Evolutionary conservation across 2,888 invertebrate genomes (phyloP), one percentile per base, ranked within the genome.

Genomic region (Xanthorhoe designata): DNA sequence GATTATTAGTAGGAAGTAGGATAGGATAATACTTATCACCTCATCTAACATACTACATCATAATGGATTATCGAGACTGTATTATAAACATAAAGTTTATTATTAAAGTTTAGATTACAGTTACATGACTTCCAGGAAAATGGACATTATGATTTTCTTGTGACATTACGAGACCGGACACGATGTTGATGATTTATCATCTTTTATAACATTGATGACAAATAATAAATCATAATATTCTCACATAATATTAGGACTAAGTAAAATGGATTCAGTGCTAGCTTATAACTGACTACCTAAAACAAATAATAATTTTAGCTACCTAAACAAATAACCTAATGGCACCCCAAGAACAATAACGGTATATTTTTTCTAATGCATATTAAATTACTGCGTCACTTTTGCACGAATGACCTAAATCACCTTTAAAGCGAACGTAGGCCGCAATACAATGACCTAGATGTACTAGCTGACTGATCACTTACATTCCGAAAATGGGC

Each of bases 331-430:
- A 47, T 55, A 38, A 61, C 29, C 45, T 58, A 59, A 63, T 42
- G 58, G 58, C 24, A 61, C 53, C 55, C 50, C 50, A 50, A 38
- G 47, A 55, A 66, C 51, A 66, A 63, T 53, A 52, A 52, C 52
- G 18, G 29, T 9, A 55, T 52, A 55, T 52, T 71, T 69, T 68
- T 71, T 71, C 69, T 71, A 67, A 72, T 70, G 64, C 72, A 74
- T 75, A 74, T 75, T 74, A 76, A 70, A 74, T 75, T 72, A 70
- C 71, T 68, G 66, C 69, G 75, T 68, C 70, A 70, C 55, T 71
- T 66, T 72, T 69, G 71, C 69, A 59, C 69, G 64, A 69, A 65
- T 72, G 74, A 78, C 74, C 77, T 67, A 74, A 71, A 78, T 78
- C 70, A 65, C 69, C 66, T 50, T 67, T 68, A 68, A 68, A 72